Evolutionary conservation across 2,797 vertebrate genomes (phyloP), one percentile per base, ranked within the genome.

Genomic region (Acanthiza pusilla): DNA sequence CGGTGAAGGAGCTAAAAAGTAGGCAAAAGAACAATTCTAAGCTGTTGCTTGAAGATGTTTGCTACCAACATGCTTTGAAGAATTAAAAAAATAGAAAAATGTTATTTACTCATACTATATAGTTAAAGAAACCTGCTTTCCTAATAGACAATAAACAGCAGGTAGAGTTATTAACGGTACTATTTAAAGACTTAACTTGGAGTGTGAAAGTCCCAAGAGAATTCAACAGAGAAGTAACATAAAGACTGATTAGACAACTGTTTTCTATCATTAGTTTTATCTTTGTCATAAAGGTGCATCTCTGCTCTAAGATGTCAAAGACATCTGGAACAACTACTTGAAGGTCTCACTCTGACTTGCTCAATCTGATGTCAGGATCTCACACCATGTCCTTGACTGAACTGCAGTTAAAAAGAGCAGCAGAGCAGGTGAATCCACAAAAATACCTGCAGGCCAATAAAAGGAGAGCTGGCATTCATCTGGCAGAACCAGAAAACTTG

Each of bases 1-100:
- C 48, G 99, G 98, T 26, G 98, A 98, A 29, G 99, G 99, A 32
- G 99, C 99, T 99, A 74, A 40, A 88, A 90, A 34, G 36, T 50
- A 67, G 51, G 38, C 9, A 72, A 75, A 89, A 91, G 10, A 80
- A 76, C n/a, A 83, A 45, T 79, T 89, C 47, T 87, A 62, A 95
- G 47, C 16, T 90, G n/a, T 76, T 77, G 40, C 42, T 83, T 77
- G 25, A 78, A 62, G 27, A 51, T 30, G 5, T 82, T 93, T 88
- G 71, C 50, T 79, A 87, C 53, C 85, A 80, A 67, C 18, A 51
- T 18, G 30, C 53, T 87, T 68, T 73, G 45, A 91, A 79, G 38
- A 61, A 38, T 84, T 79, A 34, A 81, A 91, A 23, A 89, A 68
- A 47, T 14, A 72, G 18, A 63, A 78, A 36, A 27, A 62, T 63